phyloP scores from a whole-genome alignment of 2,113 vertebrate genomes.

The Meriones unguiculatus region DNA sequence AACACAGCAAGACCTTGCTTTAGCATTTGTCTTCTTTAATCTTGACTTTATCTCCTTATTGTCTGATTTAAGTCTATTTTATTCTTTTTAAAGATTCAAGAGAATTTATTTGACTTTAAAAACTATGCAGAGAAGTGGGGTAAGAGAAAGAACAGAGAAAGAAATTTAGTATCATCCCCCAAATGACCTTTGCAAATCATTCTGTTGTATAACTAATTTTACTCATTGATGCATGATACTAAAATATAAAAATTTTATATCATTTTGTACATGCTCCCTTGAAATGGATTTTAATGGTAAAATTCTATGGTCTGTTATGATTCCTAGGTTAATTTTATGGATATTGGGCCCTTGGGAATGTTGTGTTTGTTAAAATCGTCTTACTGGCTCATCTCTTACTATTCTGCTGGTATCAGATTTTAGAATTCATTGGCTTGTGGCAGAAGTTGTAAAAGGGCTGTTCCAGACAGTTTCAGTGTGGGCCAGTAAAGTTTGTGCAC shows the following conservation, averaged over 20 bases:
- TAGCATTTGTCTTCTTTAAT: neutral
- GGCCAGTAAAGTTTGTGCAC: neutral
- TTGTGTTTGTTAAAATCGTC: neutral
- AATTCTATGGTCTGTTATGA: neutral
- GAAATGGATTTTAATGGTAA: neutral
- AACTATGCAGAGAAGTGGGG: neutral
- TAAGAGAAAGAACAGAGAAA: neutral
- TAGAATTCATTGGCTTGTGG: neutral
- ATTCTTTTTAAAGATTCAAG: neutral
- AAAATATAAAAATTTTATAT: neutral
- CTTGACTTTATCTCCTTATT: neutral
- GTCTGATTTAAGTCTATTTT: neutral
- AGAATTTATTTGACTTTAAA: neutral
- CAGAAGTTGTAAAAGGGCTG: neutral
- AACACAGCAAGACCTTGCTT: neutral
- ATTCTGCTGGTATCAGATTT: neutral
- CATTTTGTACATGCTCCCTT: conserved; percentile 15
- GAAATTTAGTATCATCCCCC: neutral
- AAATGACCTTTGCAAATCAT: neutral
- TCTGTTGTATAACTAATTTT: neutral
- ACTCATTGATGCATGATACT: neutral
- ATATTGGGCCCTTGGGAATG: neutral
- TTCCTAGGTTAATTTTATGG: neutral
- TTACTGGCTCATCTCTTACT: conserved; percentile 13
- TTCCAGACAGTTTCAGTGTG: neutral